Base-by-base conservation (phyloP, 2,113 vertebrate genomes). In the Pelmatolapia mariae region DNA sequence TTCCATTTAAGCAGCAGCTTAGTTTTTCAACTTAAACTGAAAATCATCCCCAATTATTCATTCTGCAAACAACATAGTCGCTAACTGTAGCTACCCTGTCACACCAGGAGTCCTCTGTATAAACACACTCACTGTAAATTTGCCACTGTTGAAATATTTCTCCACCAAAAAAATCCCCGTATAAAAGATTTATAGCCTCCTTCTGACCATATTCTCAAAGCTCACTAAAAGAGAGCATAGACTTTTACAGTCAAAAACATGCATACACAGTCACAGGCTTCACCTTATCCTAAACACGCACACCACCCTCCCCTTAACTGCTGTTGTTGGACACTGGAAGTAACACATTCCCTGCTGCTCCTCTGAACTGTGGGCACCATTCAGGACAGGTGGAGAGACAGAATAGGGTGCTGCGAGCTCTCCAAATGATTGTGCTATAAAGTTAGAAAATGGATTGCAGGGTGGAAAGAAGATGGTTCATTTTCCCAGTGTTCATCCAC, bases 391-490 rank as follows among this genome's bases (percentile, higher is more conserved):
- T 26, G 88, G 26, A 43, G 87, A 83, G 63, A 80, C 57, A 22
- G 52, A 57, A 59, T 68, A 18, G 66, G 76, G 47, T 7, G 82
- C 54, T 56, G 36, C n/a, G 18, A 78, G n/a, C 86, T 81, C 90
- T 93, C 53, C 38, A 40, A 71, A 13, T 84, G 68, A 86, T 81
- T 90, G 80, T 89, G 61, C 81, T 56, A 4, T 86, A 63, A 84
- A 87, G 89, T 82, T 85, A 82, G 81, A 90, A 81, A 90, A 91
- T 87, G 88, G 83, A 29, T 88, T 88, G 50, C 0, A 3, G 54
- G 61, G 31, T 4, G 29, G 26, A 7, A 61, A 61, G 71, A 57
- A 31, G 24, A 81, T 10, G 40, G 36, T 71, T 82, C 38, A 11
- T 40, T 80, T 81, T 2, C 2, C 3, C 16, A 50, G 19, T 11